These are phyloP conservation scores for Hedychridium roseum DNA, from an alignment of 2,888 invertebrate genomes.

Conservation along the genomic window DNA sequence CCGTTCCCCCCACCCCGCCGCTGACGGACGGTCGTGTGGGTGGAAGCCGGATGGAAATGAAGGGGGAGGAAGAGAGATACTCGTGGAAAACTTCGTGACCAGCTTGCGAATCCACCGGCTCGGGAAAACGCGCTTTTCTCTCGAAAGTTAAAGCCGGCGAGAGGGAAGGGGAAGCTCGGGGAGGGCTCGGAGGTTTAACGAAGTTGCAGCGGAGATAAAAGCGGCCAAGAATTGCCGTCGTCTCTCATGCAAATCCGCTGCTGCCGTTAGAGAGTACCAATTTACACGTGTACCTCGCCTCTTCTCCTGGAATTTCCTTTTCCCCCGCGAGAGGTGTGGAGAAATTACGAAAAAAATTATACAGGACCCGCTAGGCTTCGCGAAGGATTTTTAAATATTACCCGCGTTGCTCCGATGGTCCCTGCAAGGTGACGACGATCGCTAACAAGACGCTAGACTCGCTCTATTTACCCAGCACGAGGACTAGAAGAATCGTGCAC, in stretches of 20 bases:
- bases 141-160: not conserved
- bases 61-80: slow-evolving; percentile 3
- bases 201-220: slow-evolving; percentile 1
- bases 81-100: slow-evolving; percentile 21
- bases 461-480: too few species aligned
- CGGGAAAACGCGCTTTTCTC: not conserved
- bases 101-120: slow-evolving; percentile 10
- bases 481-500: not conserved
- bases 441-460: too few species aligned
- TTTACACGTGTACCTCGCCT: not conserved
- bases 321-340: not conserved
- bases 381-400: too few species aligned
- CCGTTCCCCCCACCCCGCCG: too few species aligned
- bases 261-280: not conserved
- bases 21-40: not conserved
- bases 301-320: not conserved
- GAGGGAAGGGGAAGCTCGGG: too few species aligned
- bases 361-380: not conserved
- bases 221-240: not conserved
- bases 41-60: not conserved
- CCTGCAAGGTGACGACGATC: too few species aligned
- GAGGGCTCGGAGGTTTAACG: not conserved
- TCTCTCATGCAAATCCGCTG: slow-evolving; percentile 6
- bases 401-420: too few species aligned
- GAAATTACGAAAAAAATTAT: not conserved